Evolutionary conservation across 2,113 vertebrate genomes (phyloP).

Genomic region (Gallinago paraguaiae): DNA sequence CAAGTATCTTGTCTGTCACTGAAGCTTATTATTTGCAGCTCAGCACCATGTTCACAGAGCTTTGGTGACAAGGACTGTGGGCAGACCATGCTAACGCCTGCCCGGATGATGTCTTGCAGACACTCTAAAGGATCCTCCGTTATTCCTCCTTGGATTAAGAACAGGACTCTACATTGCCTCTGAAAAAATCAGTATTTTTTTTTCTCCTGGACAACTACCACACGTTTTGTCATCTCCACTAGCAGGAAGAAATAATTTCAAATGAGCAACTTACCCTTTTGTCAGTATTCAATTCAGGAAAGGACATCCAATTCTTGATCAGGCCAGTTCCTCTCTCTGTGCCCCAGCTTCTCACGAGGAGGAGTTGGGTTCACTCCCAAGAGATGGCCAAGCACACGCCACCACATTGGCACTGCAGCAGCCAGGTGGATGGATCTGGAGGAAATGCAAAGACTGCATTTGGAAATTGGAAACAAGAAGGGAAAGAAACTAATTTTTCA

Average conservation of each 20-base stretch:
- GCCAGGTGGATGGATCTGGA: neutral
- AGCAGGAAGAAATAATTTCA: neutral
- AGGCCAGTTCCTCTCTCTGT: neutral
- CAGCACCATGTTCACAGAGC: neutral
- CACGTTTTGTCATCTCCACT: neutral
- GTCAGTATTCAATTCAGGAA: neutral
- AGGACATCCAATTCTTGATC: neutral
- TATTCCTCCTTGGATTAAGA: neutral
- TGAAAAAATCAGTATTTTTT: neutral
- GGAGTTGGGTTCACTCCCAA: neutral
- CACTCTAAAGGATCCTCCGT: neutral
- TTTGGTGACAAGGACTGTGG: neutral
- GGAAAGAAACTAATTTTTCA: neutral
- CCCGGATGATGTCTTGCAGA: neutral
- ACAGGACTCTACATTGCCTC: neutral
- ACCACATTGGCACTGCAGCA: neutral
- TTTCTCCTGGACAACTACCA: neutral
- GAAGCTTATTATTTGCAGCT: neutral
- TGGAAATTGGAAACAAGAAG: neutral
- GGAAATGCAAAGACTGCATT: neutral
- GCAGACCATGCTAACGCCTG: neutral
- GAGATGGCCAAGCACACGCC: neutral
- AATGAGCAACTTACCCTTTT: neutral
- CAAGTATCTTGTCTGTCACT: neutral
- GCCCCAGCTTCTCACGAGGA: neutral